A percentile compares a stretch with the other conserved stretches of the same genome.
phyloP scores from a whole-genome alignment of 2,113 vertebrate species.

The Anas platyrhynchos region DNA sequence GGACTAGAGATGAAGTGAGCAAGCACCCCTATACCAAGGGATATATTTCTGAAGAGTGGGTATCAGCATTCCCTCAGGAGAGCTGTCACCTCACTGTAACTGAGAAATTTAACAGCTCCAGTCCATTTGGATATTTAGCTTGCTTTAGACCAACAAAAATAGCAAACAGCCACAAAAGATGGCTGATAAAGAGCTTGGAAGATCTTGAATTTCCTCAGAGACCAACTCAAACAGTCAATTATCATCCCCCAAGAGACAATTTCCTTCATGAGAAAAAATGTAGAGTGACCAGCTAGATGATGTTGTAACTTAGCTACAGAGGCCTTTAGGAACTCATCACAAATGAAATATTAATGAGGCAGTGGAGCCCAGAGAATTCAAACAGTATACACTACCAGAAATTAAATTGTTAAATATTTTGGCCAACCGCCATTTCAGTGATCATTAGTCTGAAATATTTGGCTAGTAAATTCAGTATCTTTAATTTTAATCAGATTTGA shows the following conservation, averaged over 20 bases:
- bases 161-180: not conserved
- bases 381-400: not conserved
- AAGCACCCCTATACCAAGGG: not conserved
- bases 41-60: not conserved
- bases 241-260: not conserved
- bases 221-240: not conserved
- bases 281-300: not conserved
- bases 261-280: not conserved
- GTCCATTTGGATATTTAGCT: not conserved
- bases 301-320: not conserved
- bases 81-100: not conserved
- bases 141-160: not conserved
- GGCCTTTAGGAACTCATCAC: not conserved
- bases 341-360: not conserved
- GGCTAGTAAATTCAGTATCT: conserved; percentile 66
- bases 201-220: not conserved
- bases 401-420: conserved; percentile 58
- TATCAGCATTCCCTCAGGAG: not conserved
- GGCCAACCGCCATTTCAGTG: conserved; percentile 44
- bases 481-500: conserved; percentile 68
- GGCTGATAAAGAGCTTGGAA: not conserved
- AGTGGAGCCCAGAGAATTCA: not conserved
- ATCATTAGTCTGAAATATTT: conserved; percentile 67
- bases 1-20: not conserved
- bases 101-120: not conserved